Evolutionary conservation across 2,113 vertebrate species (phyloP), one percentile per base, ranked within the genome.

Genomic region (Colius striatus): DNA sequence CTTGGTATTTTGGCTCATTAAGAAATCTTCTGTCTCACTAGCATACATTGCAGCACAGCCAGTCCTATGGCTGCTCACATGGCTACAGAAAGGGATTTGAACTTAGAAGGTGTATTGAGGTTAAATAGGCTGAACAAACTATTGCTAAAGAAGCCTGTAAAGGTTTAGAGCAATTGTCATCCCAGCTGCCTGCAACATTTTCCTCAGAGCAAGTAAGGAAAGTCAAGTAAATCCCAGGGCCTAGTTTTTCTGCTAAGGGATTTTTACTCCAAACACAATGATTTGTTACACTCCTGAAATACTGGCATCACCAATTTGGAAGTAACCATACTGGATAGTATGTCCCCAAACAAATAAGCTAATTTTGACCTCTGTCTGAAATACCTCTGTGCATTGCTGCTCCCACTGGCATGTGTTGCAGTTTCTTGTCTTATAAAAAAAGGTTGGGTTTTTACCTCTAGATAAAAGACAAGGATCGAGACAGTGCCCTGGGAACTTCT

Each of bases 401-500:
- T 84, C n/a, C 27, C 15, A 29, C 50, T 71, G 57, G 5, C 48
- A 16, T 48, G 17, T 71, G 76, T 88, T 66, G 32, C 43, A 79
- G 54, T 62, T 89, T 71, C 23, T 43, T 21, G 34, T 48, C 50
- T 87, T 82, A 72, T 54, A 71, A 67, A 81, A 65, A 17, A 17
- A 66, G 71, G 1, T 41, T 5, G 68, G 41, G n/a, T 1, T 0
- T 16, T 3, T 19, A 10, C 3, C 13, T 73, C 23, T 90, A 99
- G 99, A 97, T 99, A 67, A 99, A 99, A 80, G 98, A 99, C 65
- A 98, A 98, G 2, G 98, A 99, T 48, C 97, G 98, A 78, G 98
- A 99, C 81, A 97, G 76, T n/a, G 93, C 55, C 11, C 98, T 99
- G 36, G 99, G 99, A 11, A 87, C 96, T 27, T 88, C 99, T 38